Conservation (phyloP, 2,888 invertebrate genomes). For the Melipona beecheii region DNA sequence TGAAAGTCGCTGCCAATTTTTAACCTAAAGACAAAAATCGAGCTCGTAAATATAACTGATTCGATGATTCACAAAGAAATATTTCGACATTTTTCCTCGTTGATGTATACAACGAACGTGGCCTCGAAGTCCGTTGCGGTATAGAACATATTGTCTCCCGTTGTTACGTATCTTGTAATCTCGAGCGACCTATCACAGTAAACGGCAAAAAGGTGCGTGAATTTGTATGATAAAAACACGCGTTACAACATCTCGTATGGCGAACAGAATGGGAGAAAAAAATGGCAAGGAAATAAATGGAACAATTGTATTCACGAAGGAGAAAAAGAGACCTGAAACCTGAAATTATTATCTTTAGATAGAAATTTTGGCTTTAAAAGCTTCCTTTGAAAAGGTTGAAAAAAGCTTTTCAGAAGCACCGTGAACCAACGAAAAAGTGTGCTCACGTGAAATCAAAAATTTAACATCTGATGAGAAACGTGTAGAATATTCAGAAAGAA, state of each 20-base stretch:
- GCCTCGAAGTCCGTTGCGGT: constrained; percentile 48
- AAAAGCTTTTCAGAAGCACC: neutral
- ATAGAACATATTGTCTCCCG: constrained; percentile 41
- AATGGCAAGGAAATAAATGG: constrained; percentile 5
- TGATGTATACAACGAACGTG: constrained; percentile 42
- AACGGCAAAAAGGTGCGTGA: constrained; percentile 53
- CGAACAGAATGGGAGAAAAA: constrained; percentile 1
- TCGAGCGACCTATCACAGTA: constrained; percentile 29
- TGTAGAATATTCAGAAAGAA: neutral
- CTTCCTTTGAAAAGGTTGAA: neutral
- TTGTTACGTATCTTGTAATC: constrained; percentile 40
- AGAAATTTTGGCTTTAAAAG: neutral
- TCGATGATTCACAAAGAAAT: constrained; percentile 3
- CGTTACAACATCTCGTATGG: constrained; percentile 14
- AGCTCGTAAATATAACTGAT: neutral
- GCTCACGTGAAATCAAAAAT: neutral
- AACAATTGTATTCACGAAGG: constrained; percentile 11
- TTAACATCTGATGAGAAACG: neutral
- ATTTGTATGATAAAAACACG: constrained; percentile 44
- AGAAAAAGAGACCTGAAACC: constrained; percentile 2
- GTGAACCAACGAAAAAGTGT: neutral
- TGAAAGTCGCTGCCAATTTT: neutral
- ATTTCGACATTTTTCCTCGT: constrained; percentile 56
- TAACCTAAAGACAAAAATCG: neutral
- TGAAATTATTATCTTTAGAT: neutral